These are phyloP conservation scores for Coranthus polyacanthus DNA, from an alignment of 2,797 vertebrate genomes.

Conservation along the genomic window DNA sequence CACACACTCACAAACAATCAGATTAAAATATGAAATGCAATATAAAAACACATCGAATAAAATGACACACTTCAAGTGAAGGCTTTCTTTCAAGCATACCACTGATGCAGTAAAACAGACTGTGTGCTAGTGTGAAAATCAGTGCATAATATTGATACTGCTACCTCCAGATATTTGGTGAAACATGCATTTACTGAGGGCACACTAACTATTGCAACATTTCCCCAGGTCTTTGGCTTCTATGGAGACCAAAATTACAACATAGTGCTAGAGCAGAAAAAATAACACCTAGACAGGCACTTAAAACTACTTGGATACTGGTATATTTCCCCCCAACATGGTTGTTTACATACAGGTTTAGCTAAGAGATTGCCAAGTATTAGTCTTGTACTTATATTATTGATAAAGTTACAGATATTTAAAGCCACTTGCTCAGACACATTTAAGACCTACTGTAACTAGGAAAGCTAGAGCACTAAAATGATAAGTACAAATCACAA, in stretches of 20 bases:
- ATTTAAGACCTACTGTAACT: slow-evolving; percentile 3
- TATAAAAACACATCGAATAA: slow-evolving; percentile 28
- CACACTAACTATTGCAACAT: slow-evolving; percentile 64
- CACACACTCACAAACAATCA: slow-evolving; percentile 31
- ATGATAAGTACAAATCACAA: slow-evolving; percentile 15
- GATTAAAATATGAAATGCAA: slow-evolving; percentile 1
- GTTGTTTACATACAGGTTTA: slow-evolving; percentile 45
- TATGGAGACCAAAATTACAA: slow-evolving; percentile 33
- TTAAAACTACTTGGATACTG: slow-evolving; percentile 71
- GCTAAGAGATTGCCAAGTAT: slow-evolving; percentile 46
- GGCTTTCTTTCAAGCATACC: slow-evolving; percentile 16
- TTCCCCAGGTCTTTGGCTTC: slow-evolving; percentile 74
- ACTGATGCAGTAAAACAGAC: slow-evolving; percentile 32
- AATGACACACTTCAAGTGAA: slow-evolving; percentile 19
- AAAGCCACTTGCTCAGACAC: slow-evolving; percentile 35
- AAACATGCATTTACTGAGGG: slow-evolving; percentile 66
- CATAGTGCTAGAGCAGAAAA: slow-evolving; percentile 18
- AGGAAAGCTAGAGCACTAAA: slow-evolving; percentile 28
- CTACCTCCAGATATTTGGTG: slow-evolving; percentile 51
- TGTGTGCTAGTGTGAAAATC: slow-evolving; percentile 45
- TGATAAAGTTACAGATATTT: slow-evolving; percentile 27
- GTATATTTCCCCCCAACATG: slow-evolving; percentile 36
- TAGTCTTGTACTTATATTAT: slow-evolving; percentile 11
- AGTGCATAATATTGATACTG: slow-evolving; percentile 71
- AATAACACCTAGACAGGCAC: slow-evolving; percentile 76